Base-by-base conservation (phyloP, 2,888 invertebrate species). In the Acrocera orbiculus region DNA sequence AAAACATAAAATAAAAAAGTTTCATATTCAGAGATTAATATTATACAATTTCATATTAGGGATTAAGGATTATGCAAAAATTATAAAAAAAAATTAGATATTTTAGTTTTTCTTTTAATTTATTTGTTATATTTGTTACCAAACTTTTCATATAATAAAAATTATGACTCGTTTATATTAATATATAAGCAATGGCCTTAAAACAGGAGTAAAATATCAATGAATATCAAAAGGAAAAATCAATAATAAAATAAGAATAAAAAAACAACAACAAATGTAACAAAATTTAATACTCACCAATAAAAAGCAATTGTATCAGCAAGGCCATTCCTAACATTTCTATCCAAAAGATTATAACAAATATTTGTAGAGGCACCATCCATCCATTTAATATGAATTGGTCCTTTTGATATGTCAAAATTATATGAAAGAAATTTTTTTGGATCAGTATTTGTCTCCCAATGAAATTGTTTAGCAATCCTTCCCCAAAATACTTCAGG, bases 301-400 rank as follows among this genome's bases (percentile, higher is more conserved):
- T 86, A 89, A 63, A 77, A 95, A 14, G 93, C 93, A 42, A 92
- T 70, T 56, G 79, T 85, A 48, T 92, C 85, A 17, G 89, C 93
- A 41, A 78, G 63, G 11, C 92, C 92, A 46, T 76, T 80, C 49
- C 81, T 73, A 34, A 98, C 76, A 59, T 90, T 85, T 42, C 85
- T 73, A 62, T 98, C 96, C 46, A 98, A 64, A 32, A 87, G 68
- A 64, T 98, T 98, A 63, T 90, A 98, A 55, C 86, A 87, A 42
- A 96, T 75, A 59, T 98, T 98, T 25, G 95, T 96, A 23, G 79
- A 75, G 4, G 86, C 86, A 8, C 90, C 95, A 49, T 86, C 81
- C 77, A 98, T 76, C 85, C 92, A 98, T 60, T 85, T 87, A 28
- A 89, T 78, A 47, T 70, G 83, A 46, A 98, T 77, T 9, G 81